These are phyloP conservation scores for Nesometra sesokonis DNA, from an alignment of 35 echinoderm and acorn worm genomes.

Conservation along the genomic window DNA sequence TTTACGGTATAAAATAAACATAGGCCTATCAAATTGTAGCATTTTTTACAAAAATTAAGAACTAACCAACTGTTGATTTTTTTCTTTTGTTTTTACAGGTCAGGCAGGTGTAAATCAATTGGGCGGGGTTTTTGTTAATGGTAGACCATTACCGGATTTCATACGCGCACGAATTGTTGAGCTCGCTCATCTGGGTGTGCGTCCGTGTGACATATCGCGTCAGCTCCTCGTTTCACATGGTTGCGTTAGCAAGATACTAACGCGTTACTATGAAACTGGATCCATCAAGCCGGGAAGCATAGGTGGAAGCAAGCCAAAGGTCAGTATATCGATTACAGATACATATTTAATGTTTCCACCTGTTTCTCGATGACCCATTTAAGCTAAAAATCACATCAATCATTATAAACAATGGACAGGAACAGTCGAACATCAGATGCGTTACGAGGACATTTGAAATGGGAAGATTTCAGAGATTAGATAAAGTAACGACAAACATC, in stretches of 20 bases:
- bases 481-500: neutral
- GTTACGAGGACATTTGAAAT: neutral
- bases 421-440: neutral
- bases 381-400: neutral
- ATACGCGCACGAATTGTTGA: constrained; percentile 89
- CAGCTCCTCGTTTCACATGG: constrained; percentile 90
- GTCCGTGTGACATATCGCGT: constrained; percentile 87
- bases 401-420: neutral
- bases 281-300: constrained; percentile 96
- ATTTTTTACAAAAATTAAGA: no score
- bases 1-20: no score
- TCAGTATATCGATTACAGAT: constrained; percentile 2
- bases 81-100: constrained; percentile 30
- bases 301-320: constrained; percentile 96
- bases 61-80: no score
- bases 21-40: no score
- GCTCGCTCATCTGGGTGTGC: constrained; percentile 70
- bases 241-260: constrained; percentile 91
- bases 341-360: neutral
- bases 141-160: constrained; percentile 76
- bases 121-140: constrained; percentile 93
- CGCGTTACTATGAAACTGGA: constrained; percentile 93
- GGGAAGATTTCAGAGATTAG: no score
- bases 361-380: neutral
- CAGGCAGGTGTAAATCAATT: constrained; percentile 94